Base-by-base conservation (phyloP, 2,797 vertebrate genomes). In the Clarias laeviceps region DNA sequence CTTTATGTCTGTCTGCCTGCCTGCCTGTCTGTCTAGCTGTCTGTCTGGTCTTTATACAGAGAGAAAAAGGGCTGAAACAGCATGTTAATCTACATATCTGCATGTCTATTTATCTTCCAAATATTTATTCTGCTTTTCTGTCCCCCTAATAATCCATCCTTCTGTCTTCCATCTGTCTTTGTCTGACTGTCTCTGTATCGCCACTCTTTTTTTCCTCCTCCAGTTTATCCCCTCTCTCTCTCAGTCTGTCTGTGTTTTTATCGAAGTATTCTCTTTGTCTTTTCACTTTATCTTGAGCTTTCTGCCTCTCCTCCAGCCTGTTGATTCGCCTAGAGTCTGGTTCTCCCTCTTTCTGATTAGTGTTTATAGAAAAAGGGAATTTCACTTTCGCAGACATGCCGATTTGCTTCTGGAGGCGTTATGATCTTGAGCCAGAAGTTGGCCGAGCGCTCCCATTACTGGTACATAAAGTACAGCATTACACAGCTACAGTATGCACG, bases 361-460 rank as follows among this genome's bases (percentile, higher is more conserved):
- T 14, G 24, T 37, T n/a, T 57, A 45, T 74, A 62, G 50, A 15
- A 68, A 86, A 59, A 40, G 12, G 50, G 61, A 82, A 66, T 74
- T 85, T 15, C 27, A 32, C 15, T n/a, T 72, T 77, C 56, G 18
- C 64, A 87, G 84, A 84, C 70, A 83, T 84, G 69, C 72, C 82
- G 62, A 89, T 88, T 64, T 80, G 65, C 81, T 56, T 70, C 84
- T 82, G 69, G 2, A 72, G 89, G 90, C 64, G 20, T 82, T 70
- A 62, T 72, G 72, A 82, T 54, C 50, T 57, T 27, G 69, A 66
- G 85, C 82, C 86, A 85, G 84, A 80, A 54, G 9, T 65, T 84
- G 76, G 37, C 54, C 72, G 73, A 56, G 85, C 20, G 17, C 80
- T 84, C 77, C 68, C 45, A 32, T 74, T 76, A 59, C 84, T 89